Conservation (phyloP, 2,113 vertebrate species). For the Montifringilla adamsi region DNA sequence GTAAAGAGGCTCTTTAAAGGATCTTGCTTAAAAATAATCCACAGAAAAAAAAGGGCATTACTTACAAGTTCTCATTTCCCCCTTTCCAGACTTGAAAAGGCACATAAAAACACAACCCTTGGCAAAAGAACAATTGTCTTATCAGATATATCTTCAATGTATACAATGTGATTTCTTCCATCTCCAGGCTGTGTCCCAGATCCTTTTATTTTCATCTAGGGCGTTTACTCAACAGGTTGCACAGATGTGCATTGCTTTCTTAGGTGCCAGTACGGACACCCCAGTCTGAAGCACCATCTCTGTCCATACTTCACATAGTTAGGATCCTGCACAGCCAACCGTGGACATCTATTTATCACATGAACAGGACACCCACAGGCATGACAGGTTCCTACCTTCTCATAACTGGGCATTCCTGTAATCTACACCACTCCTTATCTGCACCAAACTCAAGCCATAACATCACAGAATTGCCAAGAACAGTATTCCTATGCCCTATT, state of each 20-base stretch:
- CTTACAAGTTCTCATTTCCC: background rate
- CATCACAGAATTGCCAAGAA: background rate
- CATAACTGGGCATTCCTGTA: background rate
- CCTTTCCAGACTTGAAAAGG: background rate
- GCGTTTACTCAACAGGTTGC: background rate
- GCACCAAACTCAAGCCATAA: background rate
- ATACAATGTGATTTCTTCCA: background rate
- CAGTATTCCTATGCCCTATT: background rate
- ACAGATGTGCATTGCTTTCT: background rate
- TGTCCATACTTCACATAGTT: background rate
- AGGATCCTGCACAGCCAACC: background rate
- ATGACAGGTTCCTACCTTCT: background rate
- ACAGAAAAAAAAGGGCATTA: rapidly evolving
- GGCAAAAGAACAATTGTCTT: background rate
- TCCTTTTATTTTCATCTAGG: background rate
- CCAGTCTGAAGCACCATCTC: background rate
- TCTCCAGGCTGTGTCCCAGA: background rate
- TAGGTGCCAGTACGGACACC: background rate
- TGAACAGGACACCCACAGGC: background rate
- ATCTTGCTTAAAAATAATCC: background rate
- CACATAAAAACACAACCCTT: background rate
- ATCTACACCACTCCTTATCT: background rate
- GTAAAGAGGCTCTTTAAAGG: background rate
- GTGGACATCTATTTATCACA: background rate
- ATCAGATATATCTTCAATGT: background rate